Percentiles rank a stretch among this genome's conserved stretches.
Conservation (phyloP, 1,140 invertebrate genomes). For the Steinernema feltiae region DNA sequence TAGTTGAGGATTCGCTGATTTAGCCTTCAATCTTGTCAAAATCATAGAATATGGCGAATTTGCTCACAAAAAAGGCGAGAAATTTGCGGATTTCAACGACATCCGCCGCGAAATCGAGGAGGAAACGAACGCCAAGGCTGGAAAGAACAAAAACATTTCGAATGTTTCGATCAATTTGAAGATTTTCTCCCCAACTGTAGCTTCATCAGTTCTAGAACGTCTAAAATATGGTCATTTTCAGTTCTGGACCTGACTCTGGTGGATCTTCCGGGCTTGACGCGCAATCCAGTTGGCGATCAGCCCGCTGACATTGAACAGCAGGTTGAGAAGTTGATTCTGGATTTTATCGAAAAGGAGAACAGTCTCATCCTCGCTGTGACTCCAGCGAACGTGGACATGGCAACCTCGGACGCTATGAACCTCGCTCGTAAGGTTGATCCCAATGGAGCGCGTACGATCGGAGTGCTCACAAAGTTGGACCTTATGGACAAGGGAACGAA, state of each 20-base stretch:
- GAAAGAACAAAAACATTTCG: constrained; percentile 80
- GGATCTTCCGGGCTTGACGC: constrained; percentile 85
- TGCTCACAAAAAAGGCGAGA: constrained; percentile 80
- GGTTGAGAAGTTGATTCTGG: constrained; percentile 84
- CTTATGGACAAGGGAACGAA: constrained; percentile 98
- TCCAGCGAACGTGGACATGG: constrained; percentile 85
- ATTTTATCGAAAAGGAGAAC: constrained; percentile 82
- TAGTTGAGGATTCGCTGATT: neutral
- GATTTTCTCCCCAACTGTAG: constrained; percentile 72
- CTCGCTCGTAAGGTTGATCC: constrained; percentile 86
- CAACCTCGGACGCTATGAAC: constrained; percentile 86
- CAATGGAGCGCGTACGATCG: constrained; percentile 76
- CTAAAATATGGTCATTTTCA: constrained; percentile 67
- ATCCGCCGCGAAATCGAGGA: constrained; percentile 80
- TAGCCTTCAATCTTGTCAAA: neutral
- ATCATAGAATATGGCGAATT: constrained; percentile 83
- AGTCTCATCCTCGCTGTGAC: constrained; percentile 87
- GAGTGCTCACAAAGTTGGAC: constrained; percentile 96
- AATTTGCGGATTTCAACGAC: constrained; percentile 83
- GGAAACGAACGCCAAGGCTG: constrained; percentile 82
- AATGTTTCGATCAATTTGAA: constrained; percentile 89
- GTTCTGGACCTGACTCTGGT: constrained; percentile 86
- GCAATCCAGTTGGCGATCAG: constrained; percentile 87
- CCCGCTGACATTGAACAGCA: constrained; percentile 81
- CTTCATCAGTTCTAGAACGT: too few species aligned